A percentile compares a stretch with the other conserved stretches of the same genome.
These are phyloP conservation scores for Rhinoderma darwinii DNA, from an alignment of 2,113 vertebrate species.

Conservation along the genomic window DNA sequence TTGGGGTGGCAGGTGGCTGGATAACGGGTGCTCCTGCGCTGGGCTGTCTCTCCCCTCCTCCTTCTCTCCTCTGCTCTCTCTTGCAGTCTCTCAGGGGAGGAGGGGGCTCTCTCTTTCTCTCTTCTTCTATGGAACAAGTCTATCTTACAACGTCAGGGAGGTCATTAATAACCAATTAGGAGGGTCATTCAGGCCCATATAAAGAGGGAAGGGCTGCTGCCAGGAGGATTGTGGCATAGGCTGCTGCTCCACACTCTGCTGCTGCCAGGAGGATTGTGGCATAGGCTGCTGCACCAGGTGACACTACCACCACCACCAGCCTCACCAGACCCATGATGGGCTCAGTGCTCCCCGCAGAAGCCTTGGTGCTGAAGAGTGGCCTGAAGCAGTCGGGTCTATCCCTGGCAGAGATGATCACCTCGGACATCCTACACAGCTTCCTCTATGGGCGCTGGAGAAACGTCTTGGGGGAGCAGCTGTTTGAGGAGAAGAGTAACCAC, in stretches of 20 bases:
- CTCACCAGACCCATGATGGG: slow-evolving; percentile 80
- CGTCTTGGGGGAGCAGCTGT: slow-evolving; percentile 90
- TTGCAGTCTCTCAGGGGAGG: slow-evolving; percentile 65
- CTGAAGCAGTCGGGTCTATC: slow-evolving; percentile 85
- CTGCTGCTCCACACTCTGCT: slow-evolving; percentile 53
- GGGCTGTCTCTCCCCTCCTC: slow-evolving; percentile 29
- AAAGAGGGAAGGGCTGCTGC: slow-evolving; percentile 76
- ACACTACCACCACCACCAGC: neutral
- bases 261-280: slow-evolving; percentile 59
- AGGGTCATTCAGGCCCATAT: slow-evolving; percentile 86
- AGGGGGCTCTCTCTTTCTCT: slow-evolving; percentile 70
- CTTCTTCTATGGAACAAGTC: slow-evolving; percentile 74
- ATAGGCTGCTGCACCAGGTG: slow-evolving; percentile 76
- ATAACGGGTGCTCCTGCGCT: slow-evolving; percentile 71
- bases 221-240: slow-evolving; percentile 65
- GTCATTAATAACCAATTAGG: slow-evolving; percentile 99
- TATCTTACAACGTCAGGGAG: slow-evolving; percentile 82
- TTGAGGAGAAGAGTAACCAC: slow-evolving; percentile 81
- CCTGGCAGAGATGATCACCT: slow-evolving; percentile 93
- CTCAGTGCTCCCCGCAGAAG: slow-evolving; percentile 90
- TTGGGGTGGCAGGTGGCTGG: slow-evolving; percentile 58
- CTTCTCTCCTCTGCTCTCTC: slow-evolving; percentile 55
- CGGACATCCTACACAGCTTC: slow-evolving; percentile 96
- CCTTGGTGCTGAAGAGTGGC: slow-evolving; percentile 87
- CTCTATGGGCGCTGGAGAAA: slow-evolving; percentile 96